Evolutionary conservation across 2,888 invertebrate genomes (phyloP).

Genomic region (Scrobipalpa costella): DNA sequence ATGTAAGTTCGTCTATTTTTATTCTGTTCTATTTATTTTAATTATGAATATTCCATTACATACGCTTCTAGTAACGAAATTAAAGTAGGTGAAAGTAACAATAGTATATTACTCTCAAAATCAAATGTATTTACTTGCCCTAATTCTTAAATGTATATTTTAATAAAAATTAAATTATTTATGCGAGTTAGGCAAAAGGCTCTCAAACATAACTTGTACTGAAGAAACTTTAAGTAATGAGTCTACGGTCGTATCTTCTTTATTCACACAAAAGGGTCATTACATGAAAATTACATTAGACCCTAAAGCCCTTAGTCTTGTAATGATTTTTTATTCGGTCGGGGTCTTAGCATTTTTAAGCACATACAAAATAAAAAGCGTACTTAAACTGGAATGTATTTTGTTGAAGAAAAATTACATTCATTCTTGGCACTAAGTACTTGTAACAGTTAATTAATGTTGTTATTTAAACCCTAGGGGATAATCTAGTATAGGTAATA

Average conservation of each 20-base stretch:
- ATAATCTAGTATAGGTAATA: too few relatives aligned
- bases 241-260: constrained; percentile 3
- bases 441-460: not conserved
- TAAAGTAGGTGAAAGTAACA: too few relatives aligned
- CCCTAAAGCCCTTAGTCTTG: not conserved
- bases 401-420: not conserved
- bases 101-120: too few relatives aligned
- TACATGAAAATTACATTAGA: not conserved
- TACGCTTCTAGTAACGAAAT: too few relatives aligned
- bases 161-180: not conserved
- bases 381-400: not conserved
- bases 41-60: too few relatives aligned
- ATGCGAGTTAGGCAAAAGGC: not conserved
- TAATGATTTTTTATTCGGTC: constrained; percentile 3
- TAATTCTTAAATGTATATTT: not conserved
- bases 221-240: not conserved
- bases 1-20: too few relatives aligned
- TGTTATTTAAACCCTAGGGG: too few relatives aligned
- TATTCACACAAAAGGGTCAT: constrained; percentile 1
- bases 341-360: not conserved
- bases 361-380: not conserved
- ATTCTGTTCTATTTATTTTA: too few relatives aligned
- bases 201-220: not conserved
- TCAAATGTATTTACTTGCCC: too few relatives aligned
- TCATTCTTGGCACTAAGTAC: not conserved